Evolutionary conservation across 2,888 invertebrate genomes (phyloP).

Genomic region (Zeuzera pyrina): DNA sequence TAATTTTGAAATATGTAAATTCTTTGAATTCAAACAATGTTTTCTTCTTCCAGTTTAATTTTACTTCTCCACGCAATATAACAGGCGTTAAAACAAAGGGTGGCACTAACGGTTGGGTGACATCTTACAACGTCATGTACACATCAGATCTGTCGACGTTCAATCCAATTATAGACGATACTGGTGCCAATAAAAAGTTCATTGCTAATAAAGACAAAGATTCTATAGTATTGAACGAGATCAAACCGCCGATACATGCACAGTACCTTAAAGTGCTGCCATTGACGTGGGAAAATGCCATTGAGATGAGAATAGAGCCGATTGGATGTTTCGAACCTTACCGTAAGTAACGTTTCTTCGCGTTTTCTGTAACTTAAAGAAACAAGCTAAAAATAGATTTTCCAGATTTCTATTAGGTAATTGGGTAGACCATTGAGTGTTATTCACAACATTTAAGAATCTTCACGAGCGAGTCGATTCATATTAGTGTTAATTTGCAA

Average conservation of each 20-base stretch:
- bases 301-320: slow-evolving; percentile 83
- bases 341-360: slow-evolving; percentile 52
- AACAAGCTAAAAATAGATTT: too few relatives aligned
- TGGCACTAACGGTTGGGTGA: slow-evolving; percentile 81
- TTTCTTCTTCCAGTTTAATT: slow-evolving; percentile 80
- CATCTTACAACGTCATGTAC: slow-evolving; percentile 81
- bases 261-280: slow-evolving; percentile 82
- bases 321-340: slow-evolving; percentile 85
- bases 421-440: too few relatives aligned
- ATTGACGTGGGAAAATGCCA: slow-evolving; percentile 78
- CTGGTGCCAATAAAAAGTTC: slow-evolving; percentile 73
- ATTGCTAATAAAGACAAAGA: slow-evolving; percentile 81
- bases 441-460: too few relatives aligned
- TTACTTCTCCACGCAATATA: slow-evolving; percentile 80
- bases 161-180: slow-evolving; percentile 76
- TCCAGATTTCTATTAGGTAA: too few relatives aligned
- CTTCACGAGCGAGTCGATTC: too few relatives aligned
- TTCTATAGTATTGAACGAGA: slow-evolving; percentile 75
- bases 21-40: too few relatives aligned
- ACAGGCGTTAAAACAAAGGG: slow-evolving; percentile 86
- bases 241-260: slow-evolving; percentile 81
- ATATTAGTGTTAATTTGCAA: too few relatives aligned
- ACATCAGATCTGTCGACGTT: slow-evolving; percentile 80
- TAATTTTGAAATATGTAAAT: too few relatives aligned
- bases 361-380: too few relatives aligned